These are phyloP conservation scores for Phaetusa simplex DNA, from an alignment of 2,113 vertebrate species.

Conservation along the genomic window DNA sequence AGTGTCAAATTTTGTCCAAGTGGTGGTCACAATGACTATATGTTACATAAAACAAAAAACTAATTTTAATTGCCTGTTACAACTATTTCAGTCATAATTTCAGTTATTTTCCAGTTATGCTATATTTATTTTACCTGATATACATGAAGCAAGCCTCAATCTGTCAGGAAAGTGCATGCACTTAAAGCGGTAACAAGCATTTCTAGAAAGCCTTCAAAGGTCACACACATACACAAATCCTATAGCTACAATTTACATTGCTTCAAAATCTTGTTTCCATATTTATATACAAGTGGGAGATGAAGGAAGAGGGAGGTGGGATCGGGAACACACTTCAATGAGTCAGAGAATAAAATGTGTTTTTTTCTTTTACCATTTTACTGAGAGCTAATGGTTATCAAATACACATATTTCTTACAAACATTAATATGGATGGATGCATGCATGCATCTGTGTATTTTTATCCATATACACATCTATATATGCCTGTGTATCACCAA, in stretches of 20 bases:
- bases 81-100: background rate
- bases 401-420: background rate
- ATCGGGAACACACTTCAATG: slow-evolving; percentile 2
- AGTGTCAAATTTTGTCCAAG: background rate
- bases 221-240: background rate
- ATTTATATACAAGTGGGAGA: slow-evolving; percentile 45
- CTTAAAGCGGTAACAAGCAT: background rate
- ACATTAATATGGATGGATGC: background rate
- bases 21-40: background rate
- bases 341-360: background rate
- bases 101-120: slow-evolving; percentile 23
- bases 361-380: background rate
- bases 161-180: background rate
- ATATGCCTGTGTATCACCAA: background rate
- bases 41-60: background rate
- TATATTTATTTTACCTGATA: background rate
- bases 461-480: background rate
- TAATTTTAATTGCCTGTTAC: background rate
- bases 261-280: slow-evolving; percentile 33
- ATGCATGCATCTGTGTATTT: background rate
- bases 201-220: slow-evolving; percentile 43
- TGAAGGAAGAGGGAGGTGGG: slow-evolving; percentile 19
- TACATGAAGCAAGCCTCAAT: slow-evolving; percentile 4
- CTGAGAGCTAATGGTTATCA: background rate
- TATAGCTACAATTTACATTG: background rate